Evolutionary conservation across 2,888 invertebrate species (phyloP).

Genomic region (Gymnoscelis rufifasciata): DNA sequence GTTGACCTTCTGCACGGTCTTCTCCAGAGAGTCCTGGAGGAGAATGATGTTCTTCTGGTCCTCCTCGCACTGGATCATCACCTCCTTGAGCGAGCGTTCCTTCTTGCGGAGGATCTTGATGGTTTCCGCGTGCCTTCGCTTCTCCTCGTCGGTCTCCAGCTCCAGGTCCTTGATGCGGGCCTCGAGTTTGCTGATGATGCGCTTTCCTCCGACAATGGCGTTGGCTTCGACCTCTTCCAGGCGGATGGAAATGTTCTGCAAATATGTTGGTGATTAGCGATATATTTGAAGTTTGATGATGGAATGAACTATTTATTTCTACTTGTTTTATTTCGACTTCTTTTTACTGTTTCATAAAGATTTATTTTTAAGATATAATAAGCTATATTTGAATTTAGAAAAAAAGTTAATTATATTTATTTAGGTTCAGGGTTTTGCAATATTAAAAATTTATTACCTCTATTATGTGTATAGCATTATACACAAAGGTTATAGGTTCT

Average conservation of each 20-base stretch:
- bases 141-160: conserved; percentile 96
- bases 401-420: no score
- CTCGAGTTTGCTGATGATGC: conserved; percentile 98
- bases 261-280: no score
- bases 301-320: no score
- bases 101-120: conserved; percentile 99
- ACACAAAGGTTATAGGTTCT: no score
- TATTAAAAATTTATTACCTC: no score
- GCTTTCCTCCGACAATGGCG: conserved; percentile 96
- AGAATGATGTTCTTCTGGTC: conserved; percentile 97
- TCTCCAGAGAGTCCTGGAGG: conserved; percentile 94
- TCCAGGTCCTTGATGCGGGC: conserved; percentile 96
- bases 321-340: no score
- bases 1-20: conserved; percentile 90
- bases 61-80: conserved; percentile 96
- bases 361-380: no score
- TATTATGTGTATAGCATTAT: no score
- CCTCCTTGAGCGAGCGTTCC: conserved; percentile 97
- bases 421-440: no score
- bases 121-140: conserved; percentile 97
- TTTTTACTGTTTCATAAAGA: no score
- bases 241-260: conserved; percentile 92
- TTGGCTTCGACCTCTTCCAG: conserved; percentile 98
- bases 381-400: no score
- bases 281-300: no score